Percentiles rank a stretch among this genome's conserved stretches.
Conservation (phyloP, 2,888 invertebrate species). For the Julus scandinavius region DNA sequence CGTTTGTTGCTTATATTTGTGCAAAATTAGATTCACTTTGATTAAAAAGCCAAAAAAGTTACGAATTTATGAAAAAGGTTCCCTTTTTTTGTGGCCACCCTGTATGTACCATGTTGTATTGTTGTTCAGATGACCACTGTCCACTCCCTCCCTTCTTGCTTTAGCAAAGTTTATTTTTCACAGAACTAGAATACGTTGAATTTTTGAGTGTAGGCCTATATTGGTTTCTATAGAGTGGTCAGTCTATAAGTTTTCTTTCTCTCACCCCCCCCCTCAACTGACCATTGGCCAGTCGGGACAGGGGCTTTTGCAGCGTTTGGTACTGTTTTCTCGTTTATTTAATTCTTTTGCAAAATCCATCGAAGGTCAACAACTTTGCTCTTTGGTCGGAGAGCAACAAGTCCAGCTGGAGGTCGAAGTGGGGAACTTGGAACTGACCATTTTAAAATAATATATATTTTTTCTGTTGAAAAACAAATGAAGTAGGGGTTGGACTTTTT, state of each 20-base stretch:
- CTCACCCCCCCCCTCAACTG: neutral
- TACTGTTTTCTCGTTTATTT: conserved; percentile 35
- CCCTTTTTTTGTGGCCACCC: too few species aligned
- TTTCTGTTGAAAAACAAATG: neutral
- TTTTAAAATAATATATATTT: neutral
- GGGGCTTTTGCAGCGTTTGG: neutral
- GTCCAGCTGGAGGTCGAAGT: conserved; percentile 15
- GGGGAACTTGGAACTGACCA: neutral
- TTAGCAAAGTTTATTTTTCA: neutral
- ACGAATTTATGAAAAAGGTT: too few species aligned
- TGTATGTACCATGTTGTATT: neutral
- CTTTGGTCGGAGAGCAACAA: conserved; percentile 29
- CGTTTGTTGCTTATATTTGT: too few species aligned
- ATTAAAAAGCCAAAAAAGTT: too few species aligned
- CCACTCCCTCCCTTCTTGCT: neutral
- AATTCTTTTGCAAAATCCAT: neutral
- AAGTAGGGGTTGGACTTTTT: neutral
- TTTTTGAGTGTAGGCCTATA: neutral
- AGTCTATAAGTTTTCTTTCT: neutral
- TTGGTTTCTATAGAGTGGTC: neutral
- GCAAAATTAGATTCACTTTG: too few species aligned
- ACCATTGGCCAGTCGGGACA: conserved; percentile 6
- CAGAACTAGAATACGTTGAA: neutral
- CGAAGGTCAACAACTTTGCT: conserved; percentile 35
- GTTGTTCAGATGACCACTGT: conserved; percentile 17